Conservation (phyloP, 1,140 invertebrate species). For the Sesamia nonagrioides region DNA sequence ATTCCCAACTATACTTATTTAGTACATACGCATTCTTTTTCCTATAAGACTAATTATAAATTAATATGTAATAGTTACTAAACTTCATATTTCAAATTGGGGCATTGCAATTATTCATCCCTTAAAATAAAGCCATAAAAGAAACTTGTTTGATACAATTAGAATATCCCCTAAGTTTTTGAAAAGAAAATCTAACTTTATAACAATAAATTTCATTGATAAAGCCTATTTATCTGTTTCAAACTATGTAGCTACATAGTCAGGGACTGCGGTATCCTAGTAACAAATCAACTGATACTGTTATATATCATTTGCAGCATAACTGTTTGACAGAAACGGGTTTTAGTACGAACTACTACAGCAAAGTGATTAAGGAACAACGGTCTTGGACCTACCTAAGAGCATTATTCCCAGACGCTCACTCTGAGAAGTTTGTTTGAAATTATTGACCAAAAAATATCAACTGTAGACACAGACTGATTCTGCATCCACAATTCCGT, state of each 20-base stretch:
- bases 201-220: background rate
- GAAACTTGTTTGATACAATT: too few species aligned
- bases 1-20: too few species aligned
- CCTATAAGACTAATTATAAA: too few species aligned
- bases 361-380: background rate
- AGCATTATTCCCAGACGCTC: too few species aligned
- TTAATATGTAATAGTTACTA: too few species aligned
- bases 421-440: background rate
- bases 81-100: too few species aligned
- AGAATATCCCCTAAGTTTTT: too few species aligned
- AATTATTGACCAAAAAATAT: background rate
- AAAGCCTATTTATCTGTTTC: background rate
- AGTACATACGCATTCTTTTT: too few species aligned
- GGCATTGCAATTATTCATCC: too few species aligned
- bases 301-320: slow-evolving; percentile 25
- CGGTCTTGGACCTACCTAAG: background rate
- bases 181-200: background rate
- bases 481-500: too few species aligned
- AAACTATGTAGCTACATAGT: background rate
- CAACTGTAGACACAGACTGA: too few species aligned
- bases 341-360: background rate
- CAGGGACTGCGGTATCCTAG: background rate
- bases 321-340: slow-evolving; percentile 5
- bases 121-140: too few species aligned
- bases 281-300: slow-evolving; percentile 15